Conservation (phyloP, 2,888 invertebrate genomes). For the Melieria crassipennis region DNA sequence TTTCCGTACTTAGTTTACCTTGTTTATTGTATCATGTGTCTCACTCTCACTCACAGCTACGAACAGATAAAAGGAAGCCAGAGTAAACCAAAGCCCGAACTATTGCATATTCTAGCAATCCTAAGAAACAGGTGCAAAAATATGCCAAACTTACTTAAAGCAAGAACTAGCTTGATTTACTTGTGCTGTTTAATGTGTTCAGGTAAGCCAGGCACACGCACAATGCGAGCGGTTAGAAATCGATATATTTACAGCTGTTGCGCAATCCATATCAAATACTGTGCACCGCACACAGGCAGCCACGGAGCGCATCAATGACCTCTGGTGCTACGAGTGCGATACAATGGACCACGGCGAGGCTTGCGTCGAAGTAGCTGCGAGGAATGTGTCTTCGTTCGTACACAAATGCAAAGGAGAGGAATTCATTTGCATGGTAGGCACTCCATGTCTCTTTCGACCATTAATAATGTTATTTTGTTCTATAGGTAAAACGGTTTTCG, state of each 20-base stretch:
- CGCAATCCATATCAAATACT: conserved; percentile 49
- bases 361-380: conserved; percentile 74
- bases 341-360: conserved; percentile 79
- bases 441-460: background rate
- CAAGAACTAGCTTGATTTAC: too few species aligned
- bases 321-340: conserved; percentile 84
- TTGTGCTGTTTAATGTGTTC: too few species aligned
- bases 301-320: conserved; percentile 77
- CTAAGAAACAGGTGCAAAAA: too few species aligned
- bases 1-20: too few species aligned
- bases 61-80: too few species aligned
- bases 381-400: conserved; percentile 69
- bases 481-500: conserved; percentile 79
- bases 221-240: conserved; percentile 40
- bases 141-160: too few species aligned
- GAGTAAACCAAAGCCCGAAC: too few species aligned
- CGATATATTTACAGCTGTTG: conserved; percentile 46
- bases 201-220: background rate
- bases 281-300: conserved; percentile 84
- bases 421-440: conserved; percentile 80
- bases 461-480: background rate
- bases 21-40: too few species aligned
- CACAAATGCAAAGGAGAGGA: conserved; percentile 80
- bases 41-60: too few species aligned
- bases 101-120: too few species aligned